Base-by-base conservation (phyloP, 2,888 invertebrate genomes). In the Eristalis arbustorum region DNA sequence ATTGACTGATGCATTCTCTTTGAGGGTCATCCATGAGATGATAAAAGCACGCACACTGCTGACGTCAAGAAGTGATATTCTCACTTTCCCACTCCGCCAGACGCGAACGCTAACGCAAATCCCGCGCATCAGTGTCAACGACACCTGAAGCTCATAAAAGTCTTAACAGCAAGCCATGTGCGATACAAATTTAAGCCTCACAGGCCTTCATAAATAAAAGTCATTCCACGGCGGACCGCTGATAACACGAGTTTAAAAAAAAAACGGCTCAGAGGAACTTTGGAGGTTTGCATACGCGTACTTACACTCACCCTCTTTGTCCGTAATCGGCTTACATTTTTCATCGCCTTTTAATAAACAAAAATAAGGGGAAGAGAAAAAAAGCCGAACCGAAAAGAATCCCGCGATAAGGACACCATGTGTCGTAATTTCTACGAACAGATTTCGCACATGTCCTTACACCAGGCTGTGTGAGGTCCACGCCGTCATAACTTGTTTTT, bases 261-360 rank as follows among this genome's bases (percentile, higher is more conserved):
- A n/a, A 18, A 8, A 3, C 18, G 49, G 3, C 8, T 1, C 49
- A 18, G 6, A n/a, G n/a, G 18, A n/a, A 6, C n/a, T 25, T 49
- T 18, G 18, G 49, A 8, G 49, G 49, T 18, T 49, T 49, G 49
- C 37, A 37, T 37, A 13, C 18, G 42, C 42, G 18, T 49, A 18
- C 49, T 49, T 49, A 49, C 49, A 49, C 18, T 6, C 49, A 42
- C n/a, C 49, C 49, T 66, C 42, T 66, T 66, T 25, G 37, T 40
- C 18, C 40, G 18, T 40, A 64, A 64, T 64, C 42, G 40, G 42
- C 40, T 66, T 66, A 23, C 64, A 66, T 66, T 40, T 66, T 42
- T 68, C 56, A 77, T 73, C 67, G 72, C 40, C 68, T 56, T 83
- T 83, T 77, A 77, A 83, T 77, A 68, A 83, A 83, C 56, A 83